Conservation (phyloP, 64 coral and sea anemone species). For the Dendronephthya gigantea region DNA sequence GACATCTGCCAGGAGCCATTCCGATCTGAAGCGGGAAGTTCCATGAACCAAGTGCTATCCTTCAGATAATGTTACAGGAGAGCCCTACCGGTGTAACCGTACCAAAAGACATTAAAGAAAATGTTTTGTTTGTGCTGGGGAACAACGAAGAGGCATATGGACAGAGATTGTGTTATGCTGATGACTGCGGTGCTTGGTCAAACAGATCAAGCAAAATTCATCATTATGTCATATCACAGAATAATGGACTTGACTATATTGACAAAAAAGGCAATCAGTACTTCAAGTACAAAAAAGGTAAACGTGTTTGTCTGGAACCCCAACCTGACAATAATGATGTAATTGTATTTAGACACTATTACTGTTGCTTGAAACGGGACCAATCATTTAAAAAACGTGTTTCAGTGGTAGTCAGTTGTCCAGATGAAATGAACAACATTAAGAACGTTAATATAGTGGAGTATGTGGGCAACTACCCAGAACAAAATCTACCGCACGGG, state of each 20-base stretch:
- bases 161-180: neutral
- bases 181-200: neutral
- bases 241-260: neutral
- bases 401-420: neutral
- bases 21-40: neutral
- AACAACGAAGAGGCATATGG: neutral
- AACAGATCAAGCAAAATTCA: neutral
- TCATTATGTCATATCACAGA: neutral
- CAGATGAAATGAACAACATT: neutral
- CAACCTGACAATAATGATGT: neutral
- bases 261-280: neutral
- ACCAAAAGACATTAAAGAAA: conserved; percentile 1
- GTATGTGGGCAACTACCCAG: neutral
- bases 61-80: neutral
- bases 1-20: neutral
- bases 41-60: neutral
- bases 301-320: neutral
- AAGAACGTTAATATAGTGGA: neutral
- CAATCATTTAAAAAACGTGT: neutral
- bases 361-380: neutral
- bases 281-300: neutral
- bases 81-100: neutral
- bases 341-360: neutral
- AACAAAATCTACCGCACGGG: neutral
- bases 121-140: neutral